Base-by-base conservation (phyloP, 1,140 invertebrate genomes). In the Nasonia giraulti region DNA sequence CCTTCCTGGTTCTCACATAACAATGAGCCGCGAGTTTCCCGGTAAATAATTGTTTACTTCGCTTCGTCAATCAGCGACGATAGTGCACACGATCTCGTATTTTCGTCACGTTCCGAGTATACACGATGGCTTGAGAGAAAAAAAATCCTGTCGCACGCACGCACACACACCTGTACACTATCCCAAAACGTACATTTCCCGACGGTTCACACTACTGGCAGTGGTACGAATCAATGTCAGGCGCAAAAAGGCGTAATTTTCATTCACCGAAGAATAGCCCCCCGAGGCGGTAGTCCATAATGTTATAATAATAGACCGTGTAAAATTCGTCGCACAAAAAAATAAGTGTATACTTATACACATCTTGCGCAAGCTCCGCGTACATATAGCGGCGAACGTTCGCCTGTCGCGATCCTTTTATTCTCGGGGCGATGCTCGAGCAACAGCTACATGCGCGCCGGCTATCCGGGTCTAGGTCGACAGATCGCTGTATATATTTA, bases 391-490 rank as follows among this genome's bases (percentile, higher is more conserved):
- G 17, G 8, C 62, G 62, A 83, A 5, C 82, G 37, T 68, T 83
- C 74, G 47, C 69, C 31, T 27, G n/a, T 76, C 62, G 68, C 68
- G 62, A 77, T 77, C 55, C 62, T 83, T 77, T 76, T 77, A 83
- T 83, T 62, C 82, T 83, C 82, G 50, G 50, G 37, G 74, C 37
- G 14, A 31, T 69, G 37, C 44, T 80, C 31, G 33, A 20, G 27
- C 31, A 62, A 62, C 55, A n/a, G 6, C 20, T n/a, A 62, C 17
- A 62, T 62, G 17, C 55, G 20, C 6, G 20, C 7, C 5, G 74
- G 7, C 40, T 83, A 83, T 83, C 62, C 44, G 76, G 76, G 82
- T 84, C 82, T 84, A 84, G 82, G 82, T 84, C 82, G 33, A 71
- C 44, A 37, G 33, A 44, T 75, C 73, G 37, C 73, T n/a, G 37